Conservation (phyloP, 2,797 vertebrate genomes). For the Numenius phaeopus region DNA sequence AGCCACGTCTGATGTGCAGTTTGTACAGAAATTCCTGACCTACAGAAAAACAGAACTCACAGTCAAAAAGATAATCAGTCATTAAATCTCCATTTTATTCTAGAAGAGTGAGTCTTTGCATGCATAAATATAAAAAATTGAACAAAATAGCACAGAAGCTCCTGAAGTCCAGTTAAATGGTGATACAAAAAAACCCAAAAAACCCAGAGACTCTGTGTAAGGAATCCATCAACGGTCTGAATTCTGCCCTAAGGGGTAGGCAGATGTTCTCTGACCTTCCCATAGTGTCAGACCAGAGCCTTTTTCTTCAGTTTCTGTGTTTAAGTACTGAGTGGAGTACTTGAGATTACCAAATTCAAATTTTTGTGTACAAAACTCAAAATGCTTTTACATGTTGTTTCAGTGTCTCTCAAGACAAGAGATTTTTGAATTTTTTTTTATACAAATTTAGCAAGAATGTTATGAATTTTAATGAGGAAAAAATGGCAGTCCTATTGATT, state of each 20-base stretch:
- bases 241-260: background rate
- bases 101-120: background rate
- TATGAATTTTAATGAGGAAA: background rate
- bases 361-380: background rate
- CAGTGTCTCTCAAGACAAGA: background rate
- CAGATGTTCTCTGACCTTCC: background rate
- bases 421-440: background rate
- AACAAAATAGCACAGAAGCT: background rate
- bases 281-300: background rate
- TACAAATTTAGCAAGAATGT: background rate
- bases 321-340: background rate
- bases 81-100: background rate
- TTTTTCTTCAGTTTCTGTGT: background rate
- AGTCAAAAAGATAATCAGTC: background rate
- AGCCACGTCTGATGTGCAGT: background rate
- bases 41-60: background rate
- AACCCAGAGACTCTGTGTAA: accelerated
- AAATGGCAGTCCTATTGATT: background rate
- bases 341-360: background rate
- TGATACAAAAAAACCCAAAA: background rate
- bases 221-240: background rate
- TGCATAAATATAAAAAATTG: background rate
- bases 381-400: background rate
- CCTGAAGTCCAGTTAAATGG: background rate
- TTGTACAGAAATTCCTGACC: background rate